phyloP scores from a whole-genome alignment of 2,888 invertebrate species.

The Oscheius onirici region DNA sequence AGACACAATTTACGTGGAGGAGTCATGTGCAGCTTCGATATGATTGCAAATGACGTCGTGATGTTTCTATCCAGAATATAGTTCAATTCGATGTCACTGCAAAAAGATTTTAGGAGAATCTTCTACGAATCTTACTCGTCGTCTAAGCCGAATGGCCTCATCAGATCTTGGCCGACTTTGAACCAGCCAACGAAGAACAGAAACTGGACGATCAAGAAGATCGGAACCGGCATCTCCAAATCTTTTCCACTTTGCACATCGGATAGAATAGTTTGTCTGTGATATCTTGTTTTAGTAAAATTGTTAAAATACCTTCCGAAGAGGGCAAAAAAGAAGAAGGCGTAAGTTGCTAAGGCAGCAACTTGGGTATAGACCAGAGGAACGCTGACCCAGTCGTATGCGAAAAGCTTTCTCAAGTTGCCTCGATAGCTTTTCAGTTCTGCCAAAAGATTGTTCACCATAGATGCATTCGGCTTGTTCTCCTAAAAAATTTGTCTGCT shows the following conservation, averaged over 20 bases:
- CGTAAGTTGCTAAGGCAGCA: slow-evolving; percentile 72
- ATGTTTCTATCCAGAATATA: slow-evolving; percentile 60
- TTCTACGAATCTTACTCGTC: slow-evolving; percentile 45
- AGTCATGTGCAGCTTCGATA: slow-evolving; percentile 45
- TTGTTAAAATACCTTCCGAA: slow-evolving; percentile 66
- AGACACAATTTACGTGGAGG: slow-evolving; percentile 39
- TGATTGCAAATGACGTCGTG: slow-evolving; percentile 52
- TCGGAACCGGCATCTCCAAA: slow-evolving; percentile 51
- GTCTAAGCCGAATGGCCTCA: slow-evolving; percentile 61
- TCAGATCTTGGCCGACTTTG: slow-evolving; percentile 57
- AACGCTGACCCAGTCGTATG: slow-evolving; percentile 62
- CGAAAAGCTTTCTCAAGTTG: slow-evolving; percentile 50
- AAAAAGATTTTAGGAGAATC: not conserved
- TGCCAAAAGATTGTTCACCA: slow-evolving; percentile 48
- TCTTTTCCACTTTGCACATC: slow-evolving; percentile 42
- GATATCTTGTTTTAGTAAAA: not conserved
- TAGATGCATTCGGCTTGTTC: slow-evolving; percentile 50
- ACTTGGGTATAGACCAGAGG: slow-evolving; percentile 66
- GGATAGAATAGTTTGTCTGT: slow-evolving; percentile 57
- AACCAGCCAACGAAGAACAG: slow-evolving; percentile 54
- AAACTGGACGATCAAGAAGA: slow-evolving; percentile 59
- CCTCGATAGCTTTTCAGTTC: slow-evolving; percentile 53
- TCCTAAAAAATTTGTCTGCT: slow-evolving; percentile 19
- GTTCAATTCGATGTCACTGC: slow-evolving; percentile 43
- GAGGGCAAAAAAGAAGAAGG: slow-evolving; percentile 72